These are phyloP conservation scores for Peromyscus eremicus DNA, from an alignment of 2,797 vertebrate species.

Conservation along the genomic window DNA sequence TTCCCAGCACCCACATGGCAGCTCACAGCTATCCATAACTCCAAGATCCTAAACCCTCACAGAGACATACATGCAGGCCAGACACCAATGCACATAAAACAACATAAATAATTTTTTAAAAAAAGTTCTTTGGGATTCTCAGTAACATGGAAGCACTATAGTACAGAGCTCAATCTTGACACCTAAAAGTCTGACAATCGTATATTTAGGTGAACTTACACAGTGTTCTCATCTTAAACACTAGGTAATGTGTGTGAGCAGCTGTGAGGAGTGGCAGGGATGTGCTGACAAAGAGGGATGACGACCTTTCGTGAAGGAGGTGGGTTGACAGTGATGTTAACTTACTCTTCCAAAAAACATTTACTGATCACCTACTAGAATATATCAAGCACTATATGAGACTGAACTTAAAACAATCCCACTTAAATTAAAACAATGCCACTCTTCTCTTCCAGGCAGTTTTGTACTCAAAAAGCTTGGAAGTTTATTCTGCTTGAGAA, in stretches of 20 bases:
- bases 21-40: neutral
- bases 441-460: constrained; percentile 39
- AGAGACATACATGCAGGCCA: neutral
- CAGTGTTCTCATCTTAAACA: neutral
- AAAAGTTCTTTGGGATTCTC: neutral
- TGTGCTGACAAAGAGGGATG: neutral
- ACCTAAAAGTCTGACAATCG: constrained; percentile 4
- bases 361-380: constrained; percentile 1
- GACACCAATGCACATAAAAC: neutral
- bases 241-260: neutral
- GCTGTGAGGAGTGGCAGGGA: neutral
- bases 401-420: neutral
- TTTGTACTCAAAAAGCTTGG: neutral
- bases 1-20: neutral
- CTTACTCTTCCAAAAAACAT: constrained; percentile 19
- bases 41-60: neutral
- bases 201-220: neutral
- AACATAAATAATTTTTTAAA: neutral
- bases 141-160: neutral
- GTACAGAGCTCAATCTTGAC: neutral
- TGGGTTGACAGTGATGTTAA: neutral
- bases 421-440: constrained; percentile 40
- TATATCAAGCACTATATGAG: neutral
- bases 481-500: constrained; percentile 51
- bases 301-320: neutral